phyloP scores from a whole-genome alignment of 2,888 invertebrate species.

The Eristalis arbustorum region DNA sequence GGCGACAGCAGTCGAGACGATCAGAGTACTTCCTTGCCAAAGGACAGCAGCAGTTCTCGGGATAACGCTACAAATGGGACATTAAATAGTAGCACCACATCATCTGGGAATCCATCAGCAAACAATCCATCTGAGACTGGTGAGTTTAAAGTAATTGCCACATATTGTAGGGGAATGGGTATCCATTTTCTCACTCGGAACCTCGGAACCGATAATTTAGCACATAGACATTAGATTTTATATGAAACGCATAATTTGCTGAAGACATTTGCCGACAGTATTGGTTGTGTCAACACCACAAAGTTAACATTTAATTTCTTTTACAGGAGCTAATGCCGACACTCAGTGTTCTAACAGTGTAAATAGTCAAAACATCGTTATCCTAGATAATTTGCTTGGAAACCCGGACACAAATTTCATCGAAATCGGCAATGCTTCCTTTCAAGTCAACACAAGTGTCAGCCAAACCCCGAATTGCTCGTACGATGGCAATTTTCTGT shows the following conservation, averaged over 20 bases:
- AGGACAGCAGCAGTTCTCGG: constrained; percentile 34
- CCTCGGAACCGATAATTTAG: no score
- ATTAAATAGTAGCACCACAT: constrained; percentile 34
- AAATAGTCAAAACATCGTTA: constrained; percentile 71
- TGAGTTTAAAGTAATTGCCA: not conserved
- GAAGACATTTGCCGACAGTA: no score
- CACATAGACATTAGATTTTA: no score
- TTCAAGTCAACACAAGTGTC: constrained; percentile 28
- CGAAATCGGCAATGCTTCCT: constrained; percentile 71
- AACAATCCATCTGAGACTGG: constrained; percentile 42
- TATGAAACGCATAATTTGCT: no score
- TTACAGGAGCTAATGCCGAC: constrained; percentile 1
- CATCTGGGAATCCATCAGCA: constrained; percentile 32
- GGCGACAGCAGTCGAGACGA: constrained; percentile 79
- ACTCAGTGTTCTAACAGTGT: not conserved
- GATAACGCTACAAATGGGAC: constrained; percentile 49
- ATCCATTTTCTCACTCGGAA: no score
- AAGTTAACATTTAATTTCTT: not conserved
- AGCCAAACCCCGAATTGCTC: not conserved
- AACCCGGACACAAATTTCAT: constrained; percentile 76
- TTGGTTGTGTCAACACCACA: not conserved
- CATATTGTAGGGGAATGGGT: no score
- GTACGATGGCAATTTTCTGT: constrained; percentile 22
- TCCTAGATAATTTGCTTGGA: constrained; percentile 75
- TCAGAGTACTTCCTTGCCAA: not conserved